Conservation (phyloP, 2,113 vertebrate genomes). For the Chiloscyllium plagiosum region DNA sequence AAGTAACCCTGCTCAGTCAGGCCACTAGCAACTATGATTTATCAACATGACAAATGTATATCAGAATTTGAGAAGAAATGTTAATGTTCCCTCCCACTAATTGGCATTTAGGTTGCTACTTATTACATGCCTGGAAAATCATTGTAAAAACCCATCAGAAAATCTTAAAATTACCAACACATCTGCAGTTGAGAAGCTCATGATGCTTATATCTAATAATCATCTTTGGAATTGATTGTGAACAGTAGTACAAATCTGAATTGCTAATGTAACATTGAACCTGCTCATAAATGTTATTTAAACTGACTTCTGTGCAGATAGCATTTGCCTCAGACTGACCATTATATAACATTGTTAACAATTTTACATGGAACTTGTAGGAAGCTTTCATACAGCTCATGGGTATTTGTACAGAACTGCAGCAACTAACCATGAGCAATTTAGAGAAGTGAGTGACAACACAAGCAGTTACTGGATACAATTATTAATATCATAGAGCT, state of each 20-base stretch:
- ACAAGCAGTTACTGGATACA: neutral
- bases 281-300: neutral
- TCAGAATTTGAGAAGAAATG: neutral
- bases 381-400: neutral
- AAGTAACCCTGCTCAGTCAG: neutral
- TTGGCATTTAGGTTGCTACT: neutral
- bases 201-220: neutral
- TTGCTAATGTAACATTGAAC: neutral
- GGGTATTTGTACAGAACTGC: too few relatives aligned
- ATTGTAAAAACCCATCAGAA: neutral
- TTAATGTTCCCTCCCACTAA: neutral
- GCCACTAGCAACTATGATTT: neutral
- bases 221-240: neutral
- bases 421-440: neutral
- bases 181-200: neutral
- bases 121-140: neutral
- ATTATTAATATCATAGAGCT: neutral
- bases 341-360: neutral
- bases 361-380: neutral
- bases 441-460: neutral
- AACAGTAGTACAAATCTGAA: neutral
- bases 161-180: neutral
- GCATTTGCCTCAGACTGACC: neutral
- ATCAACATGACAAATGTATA: neutral
- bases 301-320: neutral